Percentiles rank a stretch among this genome's conserved stretches.
phyloP scores from a whole-genome alignment of 1,140 invertebrate genomes.

The Procambarus virginalis region DNA sequence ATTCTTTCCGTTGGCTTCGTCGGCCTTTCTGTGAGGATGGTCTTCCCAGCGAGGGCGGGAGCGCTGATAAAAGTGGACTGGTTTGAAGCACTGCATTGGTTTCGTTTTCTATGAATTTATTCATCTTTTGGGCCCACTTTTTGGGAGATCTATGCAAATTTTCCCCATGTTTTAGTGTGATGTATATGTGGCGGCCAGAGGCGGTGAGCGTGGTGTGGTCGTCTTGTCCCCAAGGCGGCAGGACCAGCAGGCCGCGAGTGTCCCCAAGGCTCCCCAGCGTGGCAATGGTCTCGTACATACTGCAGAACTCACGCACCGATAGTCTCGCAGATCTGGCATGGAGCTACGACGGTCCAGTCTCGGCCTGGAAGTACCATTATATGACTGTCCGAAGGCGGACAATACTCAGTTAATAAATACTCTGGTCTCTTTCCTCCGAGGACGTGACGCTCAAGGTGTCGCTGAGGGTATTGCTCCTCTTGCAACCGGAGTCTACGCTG shows the following conservation, averaged over 20 bases:
- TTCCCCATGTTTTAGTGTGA: background rate
- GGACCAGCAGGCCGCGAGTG: constrained; percentile 52
- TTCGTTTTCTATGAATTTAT: constrained; percentile 50
- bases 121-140: constrained; percentile 60
- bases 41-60: background rate
- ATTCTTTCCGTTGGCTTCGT: constrained; percentile 56
- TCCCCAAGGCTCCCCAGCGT: constrained; percentile 54
- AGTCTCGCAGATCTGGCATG: constrained; percentile 67
- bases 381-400: constrained; percentile 45
- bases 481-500: constrained; percentile 5
- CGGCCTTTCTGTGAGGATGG: constrained; percentile 4
- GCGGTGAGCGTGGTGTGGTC: background rate
- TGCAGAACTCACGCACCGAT: constrained; percentile 61
- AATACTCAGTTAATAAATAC: constrained; percentile 1
- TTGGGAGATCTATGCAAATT: background rate
- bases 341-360: constrained; percentile 63
- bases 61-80: constrained; percentile 46
- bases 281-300: constrained; percentile 67
- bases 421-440: background rate
- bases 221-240: constrained; percentile 28
- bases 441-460: constrained; percentile 38
- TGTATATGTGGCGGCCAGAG: background rate
- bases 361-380: constrained; percentile 58
- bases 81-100: constrained; percentile 57
- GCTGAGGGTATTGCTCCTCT: constrained; percentile 40